Percentiles rank a stretch among this genome's conserved stretches.
These are phyloP conservation scores for Melipona quadrifasciata DNA, from an alignment of 1,140 invertebrate species.

Conservation along the genomic window DNA sequence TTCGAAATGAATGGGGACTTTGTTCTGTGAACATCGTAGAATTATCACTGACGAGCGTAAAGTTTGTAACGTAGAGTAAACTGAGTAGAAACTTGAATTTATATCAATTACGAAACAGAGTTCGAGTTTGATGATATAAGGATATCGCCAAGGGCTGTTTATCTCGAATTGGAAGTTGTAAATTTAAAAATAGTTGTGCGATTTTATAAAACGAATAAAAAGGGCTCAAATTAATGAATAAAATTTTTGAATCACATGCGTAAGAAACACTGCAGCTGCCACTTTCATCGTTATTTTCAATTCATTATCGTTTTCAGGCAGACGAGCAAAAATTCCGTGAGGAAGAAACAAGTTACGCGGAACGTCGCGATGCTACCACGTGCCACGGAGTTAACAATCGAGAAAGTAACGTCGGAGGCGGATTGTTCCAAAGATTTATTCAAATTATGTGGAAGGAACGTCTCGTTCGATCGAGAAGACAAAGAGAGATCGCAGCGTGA, in stretches of 20 bases:
- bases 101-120: neutral
- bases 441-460: neutral
- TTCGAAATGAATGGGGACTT: neutral
- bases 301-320: neutral
- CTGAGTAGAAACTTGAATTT: neutral
- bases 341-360: conserved; percentile 31
- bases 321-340: neutral
- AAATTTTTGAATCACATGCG: neutral
- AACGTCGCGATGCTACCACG: conserved; percentile 35
- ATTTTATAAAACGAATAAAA: neutral
- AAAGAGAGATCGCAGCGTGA: conserved; percentile 6
- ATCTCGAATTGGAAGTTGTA: neutral
- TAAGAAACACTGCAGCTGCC: no score
- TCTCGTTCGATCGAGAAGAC: neutral
- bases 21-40: neutral
- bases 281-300: no score
- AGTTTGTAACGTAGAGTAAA: neutral
- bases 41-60: no score
- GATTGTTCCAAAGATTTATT: conserved; percentile 12
- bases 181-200: neutral
- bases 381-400: conserved; percentile 40
- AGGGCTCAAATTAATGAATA: neutral
- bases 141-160: neutral
- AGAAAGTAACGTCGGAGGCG: conserved; percentile 35
- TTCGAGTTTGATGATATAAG: neutral